Conservation (phyloP, 2,888 invertebrate genomes). For the Mythimna albipuncta region DNA sequence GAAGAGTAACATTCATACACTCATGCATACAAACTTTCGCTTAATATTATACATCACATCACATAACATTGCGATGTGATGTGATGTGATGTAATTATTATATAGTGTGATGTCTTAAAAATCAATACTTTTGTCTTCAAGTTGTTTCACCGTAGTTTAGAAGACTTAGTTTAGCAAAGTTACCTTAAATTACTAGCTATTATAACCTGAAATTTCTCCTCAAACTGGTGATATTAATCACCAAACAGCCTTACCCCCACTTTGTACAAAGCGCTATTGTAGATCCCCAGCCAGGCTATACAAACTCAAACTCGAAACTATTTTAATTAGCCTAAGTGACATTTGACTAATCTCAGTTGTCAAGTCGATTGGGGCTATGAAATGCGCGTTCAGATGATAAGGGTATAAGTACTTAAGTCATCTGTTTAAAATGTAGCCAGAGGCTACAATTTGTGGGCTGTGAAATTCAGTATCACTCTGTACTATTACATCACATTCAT, state of each 20-base stretch:
- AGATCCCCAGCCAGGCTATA: background rate
- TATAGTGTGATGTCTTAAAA: no score
- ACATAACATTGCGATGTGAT: no score
- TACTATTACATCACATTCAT: no score
- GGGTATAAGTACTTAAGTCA: constrained; percentile 10
- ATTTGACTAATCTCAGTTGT: constrained; percentile 51
- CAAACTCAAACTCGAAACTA: constrained; percentile 42
- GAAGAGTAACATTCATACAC: no score
- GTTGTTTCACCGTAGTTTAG: no score
- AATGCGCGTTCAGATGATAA: constrained; percentile 21
- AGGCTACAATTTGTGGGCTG: no score
- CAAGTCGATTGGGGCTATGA: constrained; percentile 24
- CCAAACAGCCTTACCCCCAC: background rate
- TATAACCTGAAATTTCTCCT: constrained; percentile 1
- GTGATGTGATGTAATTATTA: no score
- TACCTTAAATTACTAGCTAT: constrained; percentile 4
- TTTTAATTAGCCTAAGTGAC: constrained; percentile 63
- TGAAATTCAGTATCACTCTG: no score
- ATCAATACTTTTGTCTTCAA: no score
- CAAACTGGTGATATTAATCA: constrained; percentile 26
- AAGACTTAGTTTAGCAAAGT: no score
- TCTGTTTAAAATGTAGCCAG: constrained; percentile 1
- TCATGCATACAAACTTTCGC: no score
- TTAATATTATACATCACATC: no score
- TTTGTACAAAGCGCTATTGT: constrained; percentile 32